These are phyloP conservation scores for Hassar affinis DNA, from an alignment of 2,113 vertebrate genomes.

Conservation along the genomic window DNA sequence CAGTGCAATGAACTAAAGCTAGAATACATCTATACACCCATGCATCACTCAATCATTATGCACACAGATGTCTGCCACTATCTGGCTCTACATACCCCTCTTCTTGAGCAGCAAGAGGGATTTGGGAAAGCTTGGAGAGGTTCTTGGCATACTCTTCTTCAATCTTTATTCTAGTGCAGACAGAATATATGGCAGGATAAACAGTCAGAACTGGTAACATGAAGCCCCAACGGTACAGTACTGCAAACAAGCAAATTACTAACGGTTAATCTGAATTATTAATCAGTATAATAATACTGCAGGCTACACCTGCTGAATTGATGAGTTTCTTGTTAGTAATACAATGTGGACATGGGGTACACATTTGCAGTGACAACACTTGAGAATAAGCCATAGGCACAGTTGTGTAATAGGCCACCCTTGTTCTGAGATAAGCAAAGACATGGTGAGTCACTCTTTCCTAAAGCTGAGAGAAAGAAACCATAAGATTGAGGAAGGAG, in stretches of 20 bases:
- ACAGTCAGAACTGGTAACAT: not conserved
- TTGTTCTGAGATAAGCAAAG: conserved; percentile 11
- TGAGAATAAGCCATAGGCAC: conserved; percentile 19
- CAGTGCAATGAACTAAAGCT: conserved; percentile 21
- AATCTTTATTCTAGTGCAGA: conserved; percentile 89
- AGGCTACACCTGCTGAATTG: not conserved
- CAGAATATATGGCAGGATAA: not conserved
- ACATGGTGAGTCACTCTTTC: conserved; percentile 3
- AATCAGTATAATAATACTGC: not conserved
- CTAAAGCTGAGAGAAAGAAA: not conserved
- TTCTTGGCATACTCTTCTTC: conserved; percentile 99
- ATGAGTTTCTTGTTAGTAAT: not conserved
- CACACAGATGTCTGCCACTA: not conserved
- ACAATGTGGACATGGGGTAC: not conserved
- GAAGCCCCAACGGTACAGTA: no score
- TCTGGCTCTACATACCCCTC: conserved; percentile 81
- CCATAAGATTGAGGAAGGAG: not conserved
- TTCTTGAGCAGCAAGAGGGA: conserved; percentile 90
- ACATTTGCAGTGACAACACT: not conserved
- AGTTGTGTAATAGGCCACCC: conserved; percentile 15
- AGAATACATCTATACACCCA: conserved; percentile 8
- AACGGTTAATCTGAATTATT: not conserved
- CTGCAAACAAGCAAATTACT: not conserved
- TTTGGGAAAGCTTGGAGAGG: conserved; percentile 94
- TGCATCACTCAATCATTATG: not conserved